Percentiles rank a stretch among this genome's conserved stretches.
Conservation (phyloP, 2,888 invertebrate genomes). For the Labia minor region DNA sequence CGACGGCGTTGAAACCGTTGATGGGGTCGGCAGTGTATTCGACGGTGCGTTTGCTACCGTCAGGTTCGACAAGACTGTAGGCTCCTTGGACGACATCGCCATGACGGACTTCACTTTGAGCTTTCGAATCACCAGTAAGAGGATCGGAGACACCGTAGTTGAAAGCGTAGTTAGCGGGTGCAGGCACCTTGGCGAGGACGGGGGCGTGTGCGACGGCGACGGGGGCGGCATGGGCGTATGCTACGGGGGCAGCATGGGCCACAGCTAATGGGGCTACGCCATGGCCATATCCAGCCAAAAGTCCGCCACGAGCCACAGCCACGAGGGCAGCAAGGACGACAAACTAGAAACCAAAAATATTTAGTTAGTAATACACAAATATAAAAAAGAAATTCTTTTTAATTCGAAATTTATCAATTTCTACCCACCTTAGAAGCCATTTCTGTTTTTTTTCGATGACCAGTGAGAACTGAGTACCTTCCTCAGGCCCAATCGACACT, state of each 20-base stretch:
- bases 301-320: background rate
- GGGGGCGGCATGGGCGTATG: slow-evolving; percentile 23
- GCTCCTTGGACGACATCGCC: slow-evolving; percentile 24
- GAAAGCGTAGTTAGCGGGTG: slow-evolving; percentile 18
- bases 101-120: slow-evolving; percentile 21
- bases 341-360: too few relatives aligned
- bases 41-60: slow-evolving; percentile 19
- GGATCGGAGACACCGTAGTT: slow-evolving; percentile 15
- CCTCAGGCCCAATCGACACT: background rate
- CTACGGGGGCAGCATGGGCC: slow-evolving; percentile 15
- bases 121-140: slow-evolving; percentile 21
- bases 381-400: background rate
- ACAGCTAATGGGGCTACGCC: background rate
- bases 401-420: background rate
- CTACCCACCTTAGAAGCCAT: background rate
- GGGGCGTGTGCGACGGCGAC: slow-evolving; percentile 8
- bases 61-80: slow-evolving; percentile 21
- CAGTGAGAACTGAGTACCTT: background rate
- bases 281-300: slow-evolving; percentile 22
- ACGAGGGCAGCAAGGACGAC: background rate
- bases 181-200: slow-evolving; percentile 18
- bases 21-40: slow-evolving; percentile 20
- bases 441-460: background rate
- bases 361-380: background rate
- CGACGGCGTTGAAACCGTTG: slow-evolving; percentile 20